A percentile compares a stretch with the other conserved stretches of the same genome.
These are phyloP conservation scores for Eonycteris spelaea DNA, from an alignment of 2,113 vertebrate genomes.

Conservation along the genomic window DNA sequence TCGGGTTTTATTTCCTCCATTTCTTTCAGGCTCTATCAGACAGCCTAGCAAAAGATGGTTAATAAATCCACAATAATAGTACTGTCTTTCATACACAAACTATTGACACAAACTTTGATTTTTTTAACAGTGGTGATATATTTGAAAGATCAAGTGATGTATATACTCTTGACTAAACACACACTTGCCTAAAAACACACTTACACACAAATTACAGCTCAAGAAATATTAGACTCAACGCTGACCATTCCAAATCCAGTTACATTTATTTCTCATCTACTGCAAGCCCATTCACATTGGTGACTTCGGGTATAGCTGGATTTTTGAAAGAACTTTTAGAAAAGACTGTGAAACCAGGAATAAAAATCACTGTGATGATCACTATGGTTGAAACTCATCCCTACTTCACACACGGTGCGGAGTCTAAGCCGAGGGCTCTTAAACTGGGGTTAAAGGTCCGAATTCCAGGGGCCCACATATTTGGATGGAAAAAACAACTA, in stretches of 20 bases:
- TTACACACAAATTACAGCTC: neutral
- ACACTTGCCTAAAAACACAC: neutral
- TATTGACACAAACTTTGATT: neutral
- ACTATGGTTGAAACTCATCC: neutral
- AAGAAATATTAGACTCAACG: slow-evolving; percentile 1
- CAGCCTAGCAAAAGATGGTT: neutral
- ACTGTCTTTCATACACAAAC: slow-evolving; percentile 21
- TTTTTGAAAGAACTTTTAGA: slow-evolving; percentile 11
- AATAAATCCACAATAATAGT: slow-evolving; percentile 15
- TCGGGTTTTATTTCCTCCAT: neutral
- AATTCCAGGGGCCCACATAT: slow-evolving; percentile 18
- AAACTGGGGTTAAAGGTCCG: neutral
- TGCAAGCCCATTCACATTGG: slow-evolving; percentile 17
- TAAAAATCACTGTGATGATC: slow-evolving; percentile 16
- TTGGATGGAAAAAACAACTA: neutral
- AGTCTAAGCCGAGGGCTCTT: slow-evolving; percentile 15
- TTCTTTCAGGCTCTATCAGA: slow-evolving; percentile 31
- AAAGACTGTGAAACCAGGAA: slow-evolving; percentile 1
- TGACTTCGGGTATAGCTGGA: slow-evolving; percentile 15
- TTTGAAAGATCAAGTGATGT: slow-evolving; percentile 33
- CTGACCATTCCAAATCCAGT: neutral
- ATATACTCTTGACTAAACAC: neutral
- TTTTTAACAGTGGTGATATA: neutral
- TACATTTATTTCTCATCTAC: slow-evolving; percentile 3
- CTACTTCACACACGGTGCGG: neutral